Base-by-base conservation (phyloP, 2,113 vertebrate genomes). In the Pholis gunnellus region DNA sequence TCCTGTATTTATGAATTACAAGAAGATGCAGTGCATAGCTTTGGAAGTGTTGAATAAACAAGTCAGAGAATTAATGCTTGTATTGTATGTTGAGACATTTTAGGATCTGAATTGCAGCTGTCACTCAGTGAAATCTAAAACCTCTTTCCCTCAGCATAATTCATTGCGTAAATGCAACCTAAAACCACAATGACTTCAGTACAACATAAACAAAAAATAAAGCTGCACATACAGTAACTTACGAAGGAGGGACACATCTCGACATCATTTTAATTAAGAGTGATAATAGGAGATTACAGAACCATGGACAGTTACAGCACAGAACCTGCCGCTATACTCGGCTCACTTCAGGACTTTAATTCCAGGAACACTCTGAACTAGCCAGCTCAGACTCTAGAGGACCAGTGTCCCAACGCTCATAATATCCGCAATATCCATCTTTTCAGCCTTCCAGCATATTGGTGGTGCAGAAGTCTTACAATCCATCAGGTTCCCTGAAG, bases 251-350 rank as follows among this genome's bases (percentile, higher is more conserved):
- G 46, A 79, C 56, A 54, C 34, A 64, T 14, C 25, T 75, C 20
- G 46, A 44, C 66, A 25, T 27, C 1, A 14, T 63, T 84, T 78
- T 18, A 34, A 69, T 72, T 57, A 20, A 66, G 40, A 29, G 5
- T 48, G 57, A 78, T 46, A 63, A 54, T 25, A 79, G 44, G 31
- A 84, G 42, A 52, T 78, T 93, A 75, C 94, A 94, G 93, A 88
- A 95, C 93, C 94, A 91, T 93, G 93, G 94, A 95, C 89, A 95
- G 94, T 88, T 83, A 71, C 88, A 57, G 65, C 25, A 40, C n/a
- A 42, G 46, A 42, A 57, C 5, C 44, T 60, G 31, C 42, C 25
- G n/a, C 8, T 74, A 25, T 44, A 3, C 18, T 14, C 5, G 1
- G n/a, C n/a, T 57, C 15, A 52, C 50, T 34, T 25, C 50, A 66